Conservation (phyloP, 2,797 vertebrate genomes). For the Pteronotus mesoamericanus region DNA sequence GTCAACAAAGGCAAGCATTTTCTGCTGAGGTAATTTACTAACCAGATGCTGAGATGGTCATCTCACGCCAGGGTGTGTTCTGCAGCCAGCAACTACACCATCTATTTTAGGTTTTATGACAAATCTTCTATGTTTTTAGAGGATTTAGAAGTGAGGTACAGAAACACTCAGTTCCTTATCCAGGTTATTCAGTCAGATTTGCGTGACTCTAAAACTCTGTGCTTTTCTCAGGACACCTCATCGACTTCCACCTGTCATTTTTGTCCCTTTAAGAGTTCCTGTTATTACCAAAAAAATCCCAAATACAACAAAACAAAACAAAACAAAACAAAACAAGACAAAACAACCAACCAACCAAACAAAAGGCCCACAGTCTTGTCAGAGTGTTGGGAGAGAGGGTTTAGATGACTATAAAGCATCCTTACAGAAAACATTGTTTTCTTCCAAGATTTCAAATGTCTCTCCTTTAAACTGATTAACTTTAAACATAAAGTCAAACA, state of each 20-base stretch:
- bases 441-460: background rate
- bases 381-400: background rate
- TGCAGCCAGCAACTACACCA: conserved; percentile 64
- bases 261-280: background rate
- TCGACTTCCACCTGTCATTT: background rate
- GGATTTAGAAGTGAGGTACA: background rate
- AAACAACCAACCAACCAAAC: too few species aligned
- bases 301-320: too few species aligned
- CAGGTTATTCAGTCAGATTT: background rate
- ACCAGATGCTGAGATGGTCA: conserved; percentile 56
- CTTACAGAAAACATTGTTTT: background rate
- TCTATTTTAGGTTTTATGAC: conserved; percentile 67
- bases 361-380: background rate
- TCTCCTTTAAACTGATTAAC: background rate
- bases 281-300: background rate
- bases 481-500: background rate
- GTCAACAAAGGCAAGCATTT: conserved; percentile 67
- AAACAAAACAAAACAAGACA: too few species aligned
- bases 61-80: conserved; percentile 48
- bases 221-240: background rate
- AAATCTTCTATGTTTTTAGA: conserved; percentile 43
- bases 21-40: conserved; percentile 73
- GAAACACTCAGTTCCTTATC: background rate
- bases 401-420: background rate
- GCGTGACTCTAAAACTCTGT: background rate